These are phyloP conservation scores for Coenonympha arcania DNA, from an alignment of 2,888 invertebrate species.

Conservation along the genomic window DNA sequence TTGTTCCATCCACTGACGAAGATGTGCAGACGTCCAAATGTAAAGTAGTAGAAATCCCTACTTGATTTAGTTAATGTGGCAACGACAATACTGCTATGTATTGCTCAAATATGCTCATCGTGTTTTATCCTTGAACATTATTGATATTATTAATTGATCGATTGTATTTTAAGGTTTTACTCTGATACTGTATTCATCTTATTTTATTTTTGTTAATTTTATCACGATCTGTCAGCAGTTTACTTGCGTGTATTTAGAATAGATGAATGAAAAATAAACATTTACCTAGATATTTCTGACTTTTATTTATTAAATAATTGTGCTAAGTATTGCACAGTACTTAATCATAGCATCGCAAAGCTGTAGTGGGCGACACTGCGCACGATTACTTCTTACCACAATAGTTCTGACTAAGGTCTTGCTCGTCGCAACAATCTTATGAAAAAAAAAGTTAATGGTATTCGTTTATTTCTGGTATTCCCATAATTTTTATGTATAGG, in stretches of 20 bases:
- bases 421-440: too few species aligned
- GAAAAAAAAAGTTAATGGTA: too few species aligned
- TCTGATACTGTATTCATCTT: slow-evolving; percentile 40
- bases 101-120: slow-evolving; percentile 72
- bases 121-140: slow-evolving; percentile 37
- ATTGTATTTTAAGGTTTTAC: slow-evolving; percentile 32
- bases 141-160: slow-evolving; percentile 26
- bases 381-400: too few species aligned
- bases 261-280: slow-evolving; percentile 64
- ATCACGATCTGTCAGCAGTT: slow-evolving; percentile 53
- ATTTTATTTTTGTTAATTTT: slow-evolving; percentile 33
- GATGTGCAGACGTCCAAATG: slow-evolving; percentile 6
- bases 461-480: too few species aligned
- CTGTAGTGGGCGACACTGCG: too few species aligned
- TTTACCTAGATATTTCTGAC: slow-evolving; percentile 53
- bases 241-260: slow-evolving; percentile 55
- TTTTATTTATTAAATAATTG: slow-evolving; percentile 44
- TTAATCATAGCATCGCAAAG: too few species aligned
- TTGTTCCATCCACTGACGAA: too few species aligned
- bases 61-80: slow-evolving; percentile 43
- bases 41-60: slow-evolving; percentile 42
- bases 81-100: slow-evolving; percentile 62
- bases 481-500: too few species aligned
- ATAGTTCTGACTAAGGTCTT: too few species aligned
- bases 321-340: too few species aligned